Conservation (phyloP, 2,113 vertebrate genomes). For the human (Homo sapiens) region GRCh38 chr6:80350501-80351000, state of each 20-base stretch:
- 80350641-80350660: background rate
- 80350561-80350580: background rate
- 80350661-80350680: background rate
- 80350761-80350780: background rate
- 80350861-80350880: background rate
- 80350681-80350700: background rate
- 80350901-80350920: background rate
- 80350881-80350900: background rate
- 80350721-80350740: background rate
- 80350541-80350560: background rate
- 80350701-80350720: background rate
- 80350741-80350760: slow-evolving; percentile 21
- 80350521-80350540: background rate
- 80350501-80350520: background rate
- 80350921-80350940: background rate
- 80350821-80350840: too few species aligned
- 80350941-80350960: background rate
- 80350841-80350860: background rate
- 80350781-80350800: background rate
- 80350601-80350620: background rate
- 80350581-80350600: background rate
- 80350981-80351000: background rate
- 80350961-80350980: background rate
- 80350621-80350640: background rate
- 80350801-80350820: background rate